Conservation (phyloP, 1,140 invertebrate species). For the Megathymus violae region DNA sequence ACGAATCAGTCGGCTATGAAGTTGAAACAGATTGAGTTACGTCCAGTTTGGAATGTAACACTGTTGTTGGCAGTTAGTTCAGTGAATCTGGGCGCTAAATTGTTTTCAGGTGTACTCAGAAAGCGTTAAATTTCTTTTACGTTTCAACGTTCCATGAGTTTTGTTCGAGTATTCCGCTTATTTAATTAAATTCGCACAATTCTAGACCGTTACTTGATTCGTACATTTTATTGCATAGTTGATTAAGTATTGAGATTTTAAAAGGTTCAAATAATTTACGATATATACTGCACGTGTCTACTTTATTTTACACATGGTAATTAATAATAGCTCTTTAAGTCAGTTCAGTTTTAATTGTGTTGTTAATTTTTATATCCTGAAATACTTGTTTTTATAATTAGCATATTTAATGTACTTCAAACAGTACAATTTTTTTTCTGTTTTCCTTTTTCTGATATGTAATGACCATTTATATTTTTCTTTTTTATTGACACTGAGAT, state of each 20-base stretch:
- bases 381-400: too few relatives aligned
- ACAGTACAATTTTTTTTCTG: too few relatives aligned
- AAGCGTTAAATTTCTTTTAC: constrained; percentile 56
- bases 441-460: too few relatives aligned
- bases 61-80: constrained; percentile 62
- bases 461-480: too few relatives aligned
- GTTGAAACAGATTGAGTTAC: constrained; percentile 67
- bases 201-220: constrained; percentile 10
- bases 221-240: constrained; percentile 9
- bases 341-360: too few relatives aligned
- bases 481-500: too few relatives aligned
- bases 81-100: constrained; percentile 63
- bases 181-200: constrained; percentile 33
- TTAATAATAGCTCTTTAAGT: too few relatives aligned
- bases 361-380: too few relatives aligned
- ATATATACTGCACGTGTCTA: too few relatives aligned
- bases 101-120: constrained; percentile 66
- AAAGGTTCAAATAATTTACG: too few relatives aligned
- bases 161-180: constrained; percentile 23
- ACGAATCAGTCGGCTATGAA: constrained; percentile 63
- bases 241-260: constrained; percentile 6
- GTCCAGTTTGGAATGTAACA: constrained; percentile 64
- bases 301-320: too few relatives aligned
- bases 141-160: constrained; percentile 45
- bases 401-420: too few relatives aligned